Evolutionary conservation across 2,797 vertebrate genomes (phyloP).

Genomic region (Phoebastria nigripes): DNA sequence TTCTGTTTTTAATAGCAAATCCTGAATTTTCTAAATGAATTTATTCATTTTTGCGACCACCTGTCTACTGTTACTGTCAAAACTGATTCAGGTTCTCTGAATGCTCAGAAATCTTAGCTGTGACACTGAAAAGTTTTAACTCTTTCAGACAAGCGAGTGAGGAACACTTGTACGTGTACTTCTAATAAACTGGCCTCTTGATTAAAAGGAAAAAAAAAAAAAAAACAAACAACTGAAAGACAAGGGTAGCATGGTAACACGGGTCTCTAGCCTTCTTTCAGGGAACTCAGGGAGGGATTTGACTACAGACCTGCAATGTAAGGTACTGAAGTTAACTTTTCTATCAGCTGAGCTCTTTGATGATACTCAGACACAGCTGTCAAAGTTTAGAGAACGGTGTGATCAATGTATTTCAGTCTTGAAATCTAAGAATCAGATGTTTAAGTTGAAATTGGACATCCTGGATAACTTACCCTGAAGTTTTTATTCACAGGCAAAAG

Average conservation of each 20-base stretch:
- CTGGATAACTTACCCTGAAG: background rate
- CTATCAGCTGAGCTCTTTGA: background rate
- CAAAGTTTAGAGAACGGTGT: background rate
- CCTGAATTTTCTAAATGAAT: background rate
- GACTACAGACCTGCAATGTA: background rate
- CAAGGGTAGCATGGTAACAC: rapidly evolving
- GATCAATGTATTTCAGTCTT: background rate
- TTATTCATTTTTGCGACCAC: background rate
- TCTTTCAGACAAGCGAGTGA: background rate
- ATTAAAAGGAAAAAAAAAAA: background rate
- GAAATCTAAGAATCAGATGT: background rate
- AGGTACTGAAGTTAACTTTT: background rate
- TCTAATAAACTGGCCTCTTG: background rate
- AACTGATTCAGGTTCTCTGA: background rate
- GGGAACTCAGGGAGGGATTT: rapidly evolving
- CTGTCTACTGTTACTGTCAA: background rate
- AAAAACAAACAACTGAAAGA: background rate
- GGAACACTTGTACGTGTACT: background rate
- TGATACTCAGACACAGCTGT: background rate
- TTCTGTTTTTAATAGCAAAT: background rate
- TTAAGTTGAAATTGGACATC: background rate
- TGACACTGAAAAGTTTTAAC: background rate
- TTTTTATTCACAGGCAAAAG: background rate
- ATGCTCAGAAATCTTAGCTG: background rate
- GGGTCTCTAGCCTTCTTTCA: background rate